phyloP scores from a whole-genome alignment of 2,113 vertebrate species.

The Lethenteron reissneri region DNA sequence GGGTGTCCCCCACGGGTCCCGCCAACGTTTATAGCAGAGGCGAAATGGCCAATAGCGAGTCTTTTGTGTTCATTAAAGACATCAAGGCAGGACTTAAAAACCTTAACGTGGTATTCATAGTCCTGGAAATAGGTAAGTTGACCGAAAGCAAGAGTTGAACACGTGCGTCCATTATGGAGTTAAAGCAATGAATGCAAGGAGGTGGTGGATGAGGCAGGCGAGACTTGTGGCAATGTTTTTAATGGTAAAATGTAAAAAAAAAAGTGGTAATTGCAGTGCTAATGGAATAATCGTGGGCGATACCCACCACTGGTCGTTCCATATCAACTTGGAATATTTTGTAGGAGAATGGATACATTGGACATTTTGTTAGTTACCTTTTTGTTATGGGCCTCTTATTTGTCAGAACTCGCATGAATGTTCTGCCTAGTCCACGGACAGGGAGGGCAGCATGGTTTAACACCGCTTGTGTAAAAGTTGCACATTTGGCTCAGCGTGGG shows the following conservation, averaged over 20 bases:
- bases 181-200: constrained; percentile 3
- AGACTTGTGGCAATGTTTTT: background rate
- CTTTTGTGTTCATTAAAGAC: constrained; percentile 55
- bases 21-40: too few relatives aligned
- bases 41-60: too few relatives aligned
- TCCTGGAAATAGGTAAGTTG: constrained; percentile 96
- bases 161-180: too few relatives aligned
- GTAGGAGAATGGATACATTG: too few relatives aligned
- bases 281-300: background rate
- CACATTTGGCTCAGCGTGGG: too few relatives aligned
- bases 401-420: too few relatives aligned
- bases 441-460: too few relatives aligned
- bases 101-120: constrained; percentile 96
- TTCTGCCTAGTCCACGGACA: too few relatives aligned
- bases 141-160: background rate
- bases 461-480: too few relatives aligned
- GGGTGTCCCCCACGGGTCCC: too few relatives aligned
- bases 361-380: too few relatives aligned
- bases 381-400: too few relatives aligned
- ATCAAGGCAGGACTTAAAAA: constrained; percentile 93
- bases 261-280: background rate
- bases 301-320: background rate
- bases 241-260: background rate
- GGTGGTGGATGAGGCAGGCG: background rate
- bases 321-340: background rate